A percentile compares a stretch with the other conserved stretches of the same genome.
These are phyloP conservation scores for Hydropsyche betteni DNA, from an alignment of 2,888 invertebrate species.

Conservation along the genomic window DNA sequence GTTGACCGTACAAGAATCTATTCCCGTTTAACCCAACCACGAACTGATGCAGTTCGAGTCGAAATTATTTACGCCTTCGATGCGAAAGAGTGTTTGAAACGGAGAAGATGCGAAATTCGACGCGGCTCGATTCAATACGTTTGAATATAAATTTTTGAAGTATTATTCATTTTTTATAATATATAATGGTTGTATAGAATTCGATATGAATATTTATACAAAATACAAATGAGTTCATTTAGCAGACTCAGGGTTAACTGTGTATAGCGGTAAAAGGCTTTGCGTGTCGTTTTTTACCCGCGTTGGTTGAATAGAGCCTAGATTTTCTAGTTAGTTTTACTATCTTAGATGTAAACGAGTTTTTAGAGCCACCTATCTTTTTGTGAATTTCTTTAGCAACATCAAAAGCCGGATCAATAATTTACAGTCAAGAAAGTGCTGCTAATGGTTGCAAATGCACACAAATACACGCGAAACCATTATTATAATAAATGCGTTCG, in stretches of 20 bases:
- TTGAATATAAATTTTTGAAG: too few relatives aligned
- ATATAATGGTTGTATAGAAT: not conserved
- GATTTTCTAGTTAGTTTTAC: constrained; percentile 46
- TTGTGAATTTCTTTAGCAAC: constrained; percentile 39
- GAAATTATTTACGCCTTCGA: constrained; percentile 1
- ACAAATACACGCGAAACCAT: not conserved
- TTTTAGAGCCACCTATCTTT: constrained; percentile 41
- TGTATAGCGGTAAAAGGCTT: constrained; percentile 45
- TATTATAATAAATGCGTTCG: not conserved
- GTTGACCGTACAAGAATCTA: constrained; percentile 45
- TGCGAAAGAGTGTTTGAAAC: not conserved
- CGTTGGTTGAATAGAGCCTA: constrained; percentile 38
- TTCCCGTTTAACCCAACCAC: constrained; percentile 43
- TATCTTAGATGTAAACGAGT: constrained; percentile 49
- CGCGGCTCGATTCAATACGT: too few relatives aligned
- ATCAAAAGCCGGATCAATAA: constrained; percentile 42
- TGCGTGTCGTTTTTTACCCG: constrained; percentile 46
- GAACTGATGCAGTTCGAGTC: not conserved
- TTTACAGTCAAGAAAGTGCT: constrained; percentile 35
- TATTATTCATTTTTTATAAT: too few relatives aligned
- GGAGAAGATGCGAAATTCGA: too few relatives aligned
- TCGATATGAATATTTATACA: constrained; percentile 10
- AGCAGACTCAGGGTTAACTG: constrained; percentile 36
- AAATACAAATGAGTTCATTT: constrained; percentile 23
- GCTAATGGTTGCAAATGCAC: constrained; percentile 29